Conservation (phyloP, 2,888 invertebrate species). For the Scaeva pyrastri region DNA sequence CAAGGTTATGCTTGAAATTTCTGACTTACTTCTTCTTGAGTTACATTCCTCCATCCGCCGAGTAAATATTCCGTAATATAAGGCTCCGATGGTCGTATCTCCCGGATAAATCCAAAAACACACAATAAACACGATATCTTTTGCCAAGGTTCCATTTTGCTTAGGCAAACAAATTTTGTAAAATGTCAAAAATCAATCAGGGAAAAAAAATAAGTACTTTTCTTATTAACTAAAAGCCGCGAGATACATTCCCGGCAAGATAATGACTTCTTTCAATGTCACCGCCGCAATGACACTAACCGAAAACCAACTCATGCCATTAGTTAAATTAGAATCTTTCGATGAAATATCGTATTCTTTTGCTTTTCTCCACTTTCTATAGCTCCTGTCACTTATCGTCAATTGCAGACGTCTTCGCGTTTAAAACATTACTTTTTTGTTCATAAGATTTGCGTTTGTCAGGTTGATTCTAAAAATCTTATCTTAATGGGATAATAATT, state of each 20-base stretch:
- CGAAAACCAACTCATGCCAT: slow-evolving; percentile 21
- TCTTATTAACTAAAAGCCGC: slow-evolving; percentile 1
- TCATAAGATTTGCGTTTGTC: background rate
- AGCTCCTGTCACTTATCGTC: background rate
- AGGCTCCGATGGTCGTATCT: slow-evolving; percentile 94
- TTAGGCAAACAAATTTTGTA: slow-evolving; percentile 70
- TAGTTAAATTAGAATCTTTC: slow-evolving; percentile 40
- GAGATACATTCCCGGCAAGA: background rate
- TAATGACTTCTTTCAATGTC: slow-evolving; percentile 17
- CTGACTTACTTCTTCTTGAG: slow-evolving; percentile 83
- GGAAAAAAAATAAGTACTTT: background rate
- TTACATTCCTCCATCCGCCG: slow-evolving; percentile 91
- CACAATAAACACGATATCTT: slow-evolving; percentile 89
- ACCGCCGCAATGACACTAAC: background rate
- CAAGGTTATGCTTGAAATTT: background rate
- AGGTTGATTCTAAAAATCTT: slow-evolving; percentile 5
- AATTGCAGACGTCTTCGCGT: background rate
- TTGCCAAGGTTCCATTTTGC: slow-evolving; percentile 86
- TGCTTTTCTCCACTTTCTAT: slow-evolving; percentile 1
- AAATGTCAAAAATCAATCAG: slow-evolving; percentile 84
- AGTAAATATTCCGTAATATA: slow-evolving; percentile 92
- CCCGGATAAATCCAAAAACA: slow-evolving; percentile 91
- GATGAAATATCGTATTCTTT: slow-evolving; percentile 30
- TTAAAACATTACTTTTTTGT: slow-evolving; percentile 1
- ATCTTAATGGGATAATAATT: slow-evolving; percentile 14